Evolutionary conservation across 1,140 invertebrate genomes (phyloP), one percentile per base, ranked within the genome.

Genomic region (Euura lappo): DNA sequence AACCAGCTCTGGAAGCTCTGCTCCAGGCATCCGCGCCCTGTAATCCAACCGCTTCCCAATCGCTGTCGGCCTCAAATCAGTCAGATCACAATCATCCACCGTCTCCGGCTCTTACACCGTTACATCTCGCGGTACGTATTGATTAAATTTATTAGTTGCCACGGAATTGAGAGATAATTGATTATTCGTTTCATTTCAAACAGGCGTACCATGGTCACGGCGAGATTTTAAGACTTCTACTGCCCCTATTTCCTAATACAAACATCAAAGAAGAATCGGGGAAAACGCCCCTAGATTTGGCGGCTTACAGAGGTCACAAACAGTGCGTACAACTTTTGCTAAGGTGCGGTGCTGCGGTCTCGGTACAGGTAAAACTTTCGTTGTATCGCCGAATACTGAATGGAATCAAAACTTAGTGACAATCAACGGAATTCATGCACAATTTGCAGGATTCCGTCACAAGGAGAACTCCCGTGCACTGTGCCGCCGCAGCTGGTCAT

Each of bases 401-500:
- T 28, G 28, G 28, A 28, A 28, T 28, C 28, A 1, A 28, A 28
- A 28, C 28, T 28, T 28, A 1, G 0, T 28, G 51, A 60, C 13
- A 60, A 60, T 60, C 51, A n/a, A 60, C 51, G 13, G 51, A 11
- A 5, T 60, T 60, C 3, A 60, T 60, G 13, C 10, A 44, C 8
- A 43, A 28, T 67, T 72, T 83, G 51, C 76, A 78, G 73, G 88
- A 88, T 67, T 85, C 81, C 28, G 80, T 89, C 2, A 88, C 88
- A 8, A 87, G 88, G 74, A 85, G 91, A 76, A 91, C 89, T 42
- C 90, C 91, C 0, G 82, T 93, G 10, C 92, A 93, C 82, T 89
- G 90, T 44, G 91, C 91, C 44, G 91, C 91, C 2, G 89, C 88
- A 75, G 90, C 90, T 73, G 91, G 91, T n/a, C 89, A 92, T 74